A percentile compares a stretch with the other conserved stretches of the same genome.
Conservation (phyloP, 1,140 invertebrate genomes). For the Argopecten irradians region DNA sequence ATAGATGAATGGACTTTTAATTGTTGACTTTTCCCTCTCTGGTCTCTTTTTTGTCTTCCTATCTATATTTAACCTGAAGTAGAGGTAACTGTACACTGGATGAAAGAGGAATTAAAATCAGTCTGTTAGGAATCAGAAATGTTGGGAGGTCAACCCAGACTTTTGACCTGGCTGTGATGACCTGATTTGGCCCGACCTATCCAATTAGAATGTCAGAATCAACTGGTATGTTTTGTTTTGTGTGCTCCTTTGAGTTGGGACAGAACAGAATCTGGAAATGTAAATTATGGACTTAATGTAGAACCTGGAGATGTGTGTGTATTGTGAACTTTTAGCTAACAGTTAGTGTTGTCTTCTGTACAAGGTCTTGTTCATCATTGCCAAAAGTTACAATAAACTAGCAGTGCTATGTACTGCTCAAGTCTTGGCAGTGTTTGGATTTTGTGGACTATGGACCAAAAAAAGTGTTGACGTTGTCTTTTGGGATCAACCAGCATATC, state of each 20-base stretch:
- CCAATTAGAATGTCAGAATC: not conserved
- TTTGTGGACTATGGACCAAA: no score
- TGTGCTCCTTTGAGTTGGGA: not conserved
- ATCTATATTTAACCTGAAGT: conserved; percentile 23
- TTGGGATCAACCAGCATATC: no score
- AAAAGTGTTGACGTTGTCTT: no score
- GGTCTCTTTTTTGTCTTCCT: not conserved
- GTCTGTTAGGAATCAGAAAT: not conserved
- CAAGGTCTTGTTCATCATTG: no score
- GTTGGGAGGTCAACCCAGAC: not conserved
- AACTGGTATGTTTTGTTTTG: not conserved
- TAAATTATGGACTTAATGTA: not conserved
- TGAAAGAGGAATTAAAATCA: not conserved
- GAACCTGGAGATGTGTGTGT: not conserved
- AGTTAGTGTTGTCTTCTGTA: no score
- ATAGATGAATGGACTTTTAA: not conserved
- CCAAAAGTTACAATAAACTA: no score
- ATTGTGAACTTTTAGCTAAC: no score
- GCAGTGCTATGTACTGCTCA: no score
- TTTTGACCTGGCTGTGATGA: not conserved
- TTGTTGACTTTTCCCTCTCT: not conserved
- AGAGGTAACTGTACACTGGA: not conserved
- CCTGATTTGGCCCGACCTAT: not conserved
- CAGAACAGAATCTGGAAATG: not conserved
- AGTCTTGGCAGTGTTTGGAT: no score